Conservation (phyloP, 92 coral and sea anemone species). For the Porites divaricata region DNA sequence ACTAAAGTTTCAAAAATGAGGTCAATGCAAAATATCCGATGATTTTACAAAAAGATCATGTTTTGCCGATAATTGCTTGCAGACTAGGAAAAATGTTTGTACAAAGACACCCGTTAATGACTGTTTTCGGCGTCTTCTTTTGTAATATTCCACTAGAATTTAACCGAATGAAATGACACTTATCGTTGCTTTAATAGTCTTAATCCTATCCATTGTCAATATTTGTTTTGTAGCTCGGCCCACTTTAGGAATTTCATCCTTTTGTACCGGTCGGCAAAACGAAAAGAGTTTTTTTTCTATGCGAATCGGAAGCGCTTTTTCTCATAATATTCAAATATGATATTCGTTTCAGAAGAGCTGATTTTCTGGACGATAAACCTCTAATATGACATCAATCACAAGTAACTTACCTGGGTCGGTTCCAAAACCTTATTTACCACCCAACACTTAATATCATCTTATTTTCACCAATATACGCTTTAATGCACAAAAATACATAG, state of each 20-base stretch:
- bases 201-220: conserved; percentile 24
- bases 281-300: conserved; percentile 1
- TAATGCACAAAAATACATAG: neutral
- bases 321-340: conserved; percentile 17
- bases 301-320: conserved; percentile 35
- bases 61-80: neutral
- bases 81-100: neutral
- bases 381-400: conserved; percentile 3
- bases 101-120: neutral
- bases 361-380: conserved; percentile 1
- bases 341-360: conserved; percentile 28
- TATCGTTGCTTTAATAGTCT: conserved; percentile 13
- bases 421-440: neutral
- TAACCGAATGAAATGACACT: conserved; percentile 21
- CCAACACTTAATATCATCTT: too few species aligned
- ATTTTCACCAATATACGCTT: too few species aligned
- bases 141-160: conserved; percentile 10
- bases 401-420: conserved; percentile 1
- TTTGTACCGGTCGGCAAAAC: conserved; percentile 9
- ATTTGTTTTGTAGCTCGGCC: neutral
- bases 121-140: conserved; percentile 34
- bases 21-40: neutral
- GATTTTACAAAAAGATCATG: conserved; percentile 1
- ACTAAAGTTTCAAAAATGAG: too few species aligned
- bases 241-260: conserved; percentile 21